A percentile compares a stretch with the other conserved stretches of the same genome.
phyloP scores from a whole-genome alignment of 2,113 vertebrate genomes.

The Machaerirhynchus nigripectus region DNA sequence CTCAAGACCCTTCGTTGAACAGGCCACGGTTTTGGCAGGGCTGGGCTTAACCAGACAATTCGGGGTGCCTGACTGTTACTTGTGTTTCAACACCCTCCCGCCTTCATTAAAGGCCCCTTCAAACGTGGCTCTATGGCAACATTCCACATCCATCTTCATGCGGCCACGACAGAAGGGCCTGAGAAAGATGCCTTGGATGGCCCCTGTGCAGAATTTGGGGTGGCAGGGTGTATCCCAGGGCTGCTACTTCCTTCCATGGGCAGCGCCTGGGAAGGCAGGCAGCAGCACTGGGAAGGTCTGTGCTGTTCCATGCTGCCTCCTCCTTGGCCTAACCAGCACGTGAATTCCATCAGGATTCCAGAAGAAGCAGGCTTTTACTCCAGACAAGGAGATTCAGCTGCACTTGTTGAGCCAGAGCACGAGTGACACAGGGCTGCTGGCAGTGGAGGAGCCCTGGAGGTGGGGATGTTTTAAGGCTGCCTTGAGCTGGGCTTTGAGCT shows the following conservation, averaged over 20 bases:
- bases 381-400: neutral
- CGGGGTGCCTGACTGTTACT: neutral
- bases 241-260: neutral
- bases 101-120: neutral
- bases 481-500: neutral
- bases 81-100: neutral
- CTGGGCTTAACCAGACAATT: conserved; percentile 1
- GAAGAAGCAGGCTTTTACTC: neutral
- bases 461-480: neutral
- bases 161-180: neutral
- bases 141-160: neutral
- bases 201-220: neutral
- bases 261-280: neutral
- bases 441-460: neutral
- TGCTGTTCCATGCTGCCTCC: neutral
- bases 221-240: neutral
- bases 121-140: neutral
- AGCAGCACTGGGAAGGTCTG: neutral
- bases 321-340: rapidly evolving
- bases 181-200: neutral
- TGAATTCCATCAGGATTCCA: neutral
- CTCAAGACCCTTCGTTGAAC: neutral
- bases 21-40: neutral
- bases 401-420: neutral
- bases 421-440: neutral